phyloP scores from a whole-genome alignment of 2,113 vertebrate species.

The Dasyurus viverrinus region DNA sequence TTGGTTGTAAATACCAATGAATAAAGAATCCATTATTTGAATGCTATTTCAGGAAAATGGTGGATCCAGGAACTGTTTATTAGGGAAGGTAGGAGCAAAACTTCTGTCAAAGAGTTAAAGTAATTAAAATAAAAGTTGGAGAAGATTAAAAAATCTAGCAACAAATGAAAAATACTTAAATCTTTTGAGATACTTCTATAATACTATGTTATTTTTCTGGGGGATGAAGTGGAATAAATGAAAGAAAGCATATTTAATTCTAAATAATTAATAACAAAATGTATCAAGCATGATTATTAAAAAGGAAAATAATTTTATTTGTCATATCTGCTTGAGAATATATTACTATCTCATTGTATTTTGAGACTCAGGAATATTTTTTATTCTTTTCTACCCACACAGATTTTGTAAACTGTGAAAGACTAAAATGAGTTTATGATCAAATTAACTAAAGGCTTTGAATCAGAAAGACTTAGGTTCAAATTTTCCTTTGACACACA shows the following conservation, averaged over 20 bases:
- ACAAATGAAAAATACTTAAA: not conserved
- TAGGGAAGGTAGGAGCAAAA: not conserved
- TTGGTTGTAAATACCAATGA: not conserved
- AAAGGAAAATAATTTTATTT: not conserved
- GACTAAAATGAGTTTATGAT: not conserved
- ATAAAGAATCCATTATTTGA: not conserved
- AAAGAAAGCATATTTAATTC: not conserved
- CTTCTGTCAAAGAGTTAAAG: not conserved
- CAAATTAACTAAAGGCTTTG: not conserved
- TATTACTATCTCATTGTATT: not conserved
- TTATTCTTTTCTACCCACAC: not conserved
- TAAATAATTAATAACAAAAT: not conserved
- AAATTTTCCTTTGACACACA: not conserved
- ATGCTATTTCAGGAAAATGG: not conserved
- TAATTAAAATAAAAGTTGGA: not conserved
- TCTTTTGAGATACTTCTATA: not conserved
- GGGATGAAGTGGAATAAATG: not conserved
- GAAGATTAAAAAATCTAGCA: not conserved
- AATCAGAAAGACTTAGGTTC: not conserved
- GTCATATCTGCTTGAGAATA: not conserved
- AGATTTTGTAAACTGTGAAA: not conserved
- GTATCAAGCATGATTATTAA: not conserved
- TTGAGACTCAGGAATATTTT: not conserved
- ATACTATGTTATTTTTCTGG: not conserved
- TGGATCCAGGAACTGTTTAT: not conserved